These are phyloP conservation scores for Discoglossus pictus DNA, from an alignment of 2,797 vertebrate species.

Conservation along the genomic window DNA sequence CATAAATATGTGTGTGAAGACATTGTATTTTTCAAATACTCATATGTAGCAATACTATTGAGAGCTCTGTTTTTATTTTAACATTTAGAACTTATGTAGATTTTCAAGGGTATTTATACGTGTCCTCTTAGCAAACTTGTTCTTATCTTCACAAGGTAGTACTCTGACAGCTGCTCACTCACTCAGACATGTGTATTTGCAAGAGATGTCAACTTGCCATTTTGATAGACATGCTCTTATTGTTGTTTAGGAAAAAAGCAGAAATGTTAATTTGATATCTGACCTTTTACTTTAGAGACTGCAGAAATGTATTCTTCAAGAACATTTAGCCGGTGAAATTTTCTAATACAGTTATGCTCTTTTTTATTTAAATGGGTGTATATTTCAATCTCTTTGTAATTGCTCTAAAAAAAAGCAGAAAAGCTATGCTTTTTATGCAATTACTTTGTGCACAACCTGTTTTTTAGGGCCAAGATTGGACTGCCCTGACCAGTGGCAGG, in stretches of 20 bases:
- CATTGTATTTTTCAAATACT: too few species aligned
- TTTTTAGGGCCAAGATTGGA: too few species aligned
- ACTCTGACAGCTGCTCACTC: conserved; percentile 61
- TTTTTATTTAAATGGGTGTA: conserved; percentile 30
- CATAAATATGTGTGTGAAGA: too few species aligned
- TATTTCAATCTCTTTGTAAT: conserved; percentile 23
- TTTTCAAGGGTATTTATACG: conserved; percentile 45
- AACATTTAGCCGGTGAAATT: conserved; percentile 46
- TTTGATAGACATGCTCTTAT: conserved; percentile 58
- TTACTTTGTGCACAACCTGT: too few species aligned
- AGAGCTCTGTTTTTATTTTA: conserved; percentile 28
- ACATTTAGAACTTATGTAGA: conserved; percentile 17
- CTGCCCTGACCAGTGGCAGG: too few species aligned
- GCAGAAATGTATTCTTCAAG: conserved; percentile 51
- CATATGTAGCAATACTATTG: too few species aligned
- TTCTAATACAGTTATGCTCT: conserved; percentile 30
- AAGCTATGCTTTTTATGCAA: too few species aligned
- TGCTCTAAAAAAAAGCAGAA: too few species aligned
- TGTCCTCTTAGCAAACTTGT: conserved; percentile 53
- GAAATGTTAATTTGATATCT: conserved; percentile 55
- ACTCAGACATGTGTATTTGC: conserved; percentile 50
- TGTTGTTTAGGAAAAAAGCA: conserved; percentile 58
- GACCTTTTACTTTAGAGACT: conserved; percentile 54
- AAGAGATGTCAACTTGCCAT: conserved; percentile 50
- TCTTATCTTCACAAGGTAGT: conserved; percentile 55